These are phyloP conservation scores for Prochilodus magdalenae DNA, from an alignment of 2,113 vertebrate species.

Conservation along the genomic window DNA sequence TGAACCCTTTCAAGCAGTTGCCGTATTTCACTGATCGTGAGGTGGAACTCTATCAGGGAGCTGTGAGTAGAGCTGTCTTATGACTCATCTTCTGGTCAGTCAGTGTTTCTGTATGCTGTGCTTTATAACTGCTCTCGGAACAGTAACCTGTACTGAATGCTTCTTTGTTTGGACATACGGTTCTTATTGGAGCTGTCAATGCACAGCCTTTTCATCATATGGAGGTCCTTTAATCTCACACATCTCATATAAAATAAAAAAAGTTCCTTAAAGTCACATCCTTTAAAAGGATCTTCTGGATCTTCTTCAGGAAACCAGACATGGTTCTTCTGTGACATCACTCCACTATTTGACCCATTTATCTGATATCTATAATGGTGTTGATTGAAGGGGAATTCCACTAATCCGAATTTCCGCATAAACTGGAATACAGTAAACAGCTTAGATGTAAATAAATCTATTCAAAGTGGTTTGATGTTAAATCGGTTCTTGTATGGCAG, in stretches of 20 bases:
- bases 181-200: not conserved
- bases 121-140: not conserved
- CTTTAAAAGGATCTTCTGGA: too few relatives aligned
- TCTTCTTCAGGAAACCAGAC: too few relatives aligned
- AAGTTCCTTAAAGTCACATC: not conserved
- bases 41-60: conserved; percentile 85
- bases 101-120: not conserved
- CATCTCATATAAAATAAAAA: not conserved
- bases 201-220: too few relatives aligned
- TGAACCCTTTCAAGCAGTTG: conserved; percentile 86
- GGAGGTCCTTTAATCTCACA: not conserved
- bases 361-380: too few relatives aligned
- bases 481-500: too few relatives aligned
- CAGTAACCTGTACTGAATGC: not conserved
- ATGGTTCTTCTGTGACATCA: not conserved
- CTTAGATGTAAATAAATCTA: too few relatives aligned
- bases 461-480: too few relatives aligned
- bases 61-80: conserved; percentile 69
- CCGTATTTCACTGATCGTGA: conserved; percentile 83
- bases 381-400: too few relatives aligned
- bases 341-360: too few relatives aligned
- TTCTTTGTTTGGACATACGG: not conserved
- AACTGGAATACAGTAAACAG: too few relatives aligned
- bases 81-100: not conserved
- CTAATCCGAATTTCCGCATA: too few relatives aligned